A percentile compares a stretch with the other conserved stretches of the same genome.
Evolutionary conservation across 2,113 vertebrate genomes (phyloP).

Genomic region (Rousettus leschenaultii): DNA sequence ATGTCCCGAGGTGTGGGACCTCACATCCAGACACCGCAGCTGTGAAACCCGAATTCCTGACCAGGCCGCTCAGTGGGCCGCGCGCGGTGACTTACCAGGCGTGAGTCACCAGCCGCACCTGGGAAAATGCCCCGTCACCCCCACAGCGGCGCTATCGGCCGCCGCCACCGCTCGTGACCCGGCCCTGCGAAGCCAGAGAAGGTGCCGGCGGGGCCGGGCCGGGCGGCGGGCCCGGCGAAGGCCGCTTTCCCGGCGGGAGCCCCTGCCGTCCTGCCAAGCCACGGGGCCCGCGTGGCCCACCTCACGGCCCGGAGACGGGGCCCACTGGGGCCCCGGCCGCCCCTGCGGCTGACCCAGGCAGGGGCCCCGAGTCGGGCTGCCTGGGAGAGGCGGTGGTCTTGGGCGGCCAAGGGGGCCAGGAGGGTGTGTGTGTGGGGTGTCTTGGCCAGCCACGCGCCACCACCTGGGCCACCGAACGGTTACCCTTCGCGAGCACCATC

Average conservation of each 20-base stretch:
- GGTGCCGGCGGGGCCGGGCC: slow-evolving; percentile 44
- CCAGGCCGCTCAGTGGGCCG: not conserved
- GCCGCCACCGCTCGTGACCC: slow-evolving; percentile 33
- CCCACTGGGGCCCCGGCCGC: not conserved
- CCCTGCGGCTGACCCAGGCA: not conserved
- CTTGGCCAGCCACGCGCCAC: rapidly evolving
- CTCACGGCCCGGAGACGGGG: not conserved
- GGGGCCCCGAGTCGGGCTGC: not conserved
- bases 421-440: rapidly evolving
- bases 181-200: slow-evolving; percentile 55
- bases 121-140: slow-evolving; percentile 57
- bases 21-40: not conserved
- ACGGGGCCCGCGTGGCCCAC: slow-evolving; percentile 59
- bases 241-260: not conserved
- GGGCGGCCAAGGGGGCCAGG: rapidly evolving
- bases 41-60: slow-evolving; percentile 43
- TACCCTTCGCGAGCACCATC: rapidly evolving
- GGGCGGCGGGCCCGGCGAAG: slow-evolving; percentile 4
- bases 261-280: not conserved
- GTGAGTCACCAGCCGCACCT: slow-evolving; percentile 36
- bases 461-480: rapidly evolving
- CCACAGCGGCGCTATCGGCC: slow-evolving; percentile 32
- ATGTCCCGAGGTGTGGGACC: slow-evolving; percentile 20
- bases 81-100: not conserved
- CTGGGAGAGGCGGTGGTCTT: not conserved